Base-by-base conservation (phyloP, 2,113 vertebrate species). In the Entomyzon cyanotis region DNA sequence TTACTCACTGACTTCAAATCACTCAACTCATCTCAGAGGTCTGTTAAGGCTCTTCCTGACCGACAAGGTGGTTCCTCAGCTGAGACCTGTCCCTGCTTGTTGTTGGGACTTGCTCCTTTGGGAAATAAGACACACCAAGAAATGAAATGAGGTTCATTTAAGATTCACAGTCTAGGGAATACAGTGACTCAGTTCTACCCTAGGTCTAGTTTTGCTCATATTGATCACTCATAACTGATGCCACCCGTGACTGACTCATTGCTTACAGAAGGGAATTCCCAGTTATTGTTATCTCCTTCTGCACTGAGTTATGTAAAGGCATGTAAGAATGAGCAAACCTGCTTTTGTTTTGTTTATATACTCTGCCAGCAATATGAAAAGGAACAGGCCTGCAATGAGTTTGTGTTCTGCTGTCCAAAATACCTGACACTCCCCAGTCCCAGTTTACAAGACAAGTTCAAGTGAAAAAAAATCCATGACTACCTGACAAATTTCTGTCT, bases 291-390 rank as follows among this genome's bases (percentile, higher is more conserved):
- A 44, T 2, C 23, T 53, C 10, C 12, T 75, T 84, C 58, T 62
- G 35, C 11, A 39, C 56, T 0, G 0, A 15, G 4, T 65, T 87
- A 7, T 20, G 9, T 24, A 73, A 89, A 53, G 25, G 0, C 37
- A 37, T 69, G 37, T 44, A 7, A 65, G 84, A 95, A 71, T 56
- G 6, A 42, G 6, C 10, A 89, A 53, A 37, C 3, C 7, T 69
- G 31, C 11, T 46, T 50, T 56, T 30, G n/a, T 33, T 76, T 47
- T 19, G 10, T 50, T 42, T 39, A 12, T 37, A 6, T 70, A 23
- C 4, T 58, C 44, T 79, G 47, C 25, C 60, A 75, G 28, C 0
- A 0, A 23, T 28, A 17, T 52, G 47, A 65, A 88, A 87, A 89
- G 14, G 7, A 69, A 16, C 49, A 87, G 55, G 56, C 18, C 8